These are phyloP conservation scores for Phyllotreta striolata DNA, from an alignment of 2,888 invertebrate species.

Conservation along the genomic window DNA sequence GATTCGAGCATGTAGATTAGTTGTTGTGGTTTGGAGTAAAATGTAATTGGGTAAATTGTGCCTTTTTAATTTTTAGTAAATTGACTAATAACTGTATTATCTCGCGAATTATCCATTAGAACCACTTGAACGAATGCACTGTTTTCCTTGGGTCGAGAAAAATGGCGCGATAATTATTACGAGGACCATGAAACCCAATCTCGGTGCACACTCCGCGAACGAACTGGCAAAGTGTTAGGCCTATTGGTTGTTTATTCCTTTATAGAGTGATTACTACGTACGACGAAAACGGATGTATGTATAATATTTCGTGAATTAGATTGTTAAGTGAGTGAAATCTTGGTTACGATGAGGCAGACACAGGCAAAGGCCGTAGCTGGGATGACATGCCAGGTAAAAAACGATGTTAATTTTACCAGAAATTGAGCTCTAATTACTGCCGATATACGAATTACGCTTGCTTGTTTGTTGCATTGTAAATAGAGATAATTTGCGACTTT, in stretches of 20 bases:
- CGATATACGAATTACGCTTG: too few relatives aligned
- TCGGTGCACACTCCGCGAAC: slow-evolving; percentile 23
- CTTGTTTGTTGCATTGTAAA: too few relatives aligned
- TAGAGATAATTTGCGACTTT: too few relatives aligned
- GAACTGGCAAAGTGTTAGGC: slow-evolving; percentile 23
- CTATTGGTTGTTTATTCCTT: slow-evolving; percentile 21
- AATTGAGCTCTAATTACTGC: neutral
- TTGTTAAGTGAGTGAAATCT: slow-evolving; percentile 33
- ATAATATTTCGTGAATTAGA: slow-evolving; percentile 39
- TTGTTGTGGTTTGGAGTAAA: slow-evolving; percentile 27
- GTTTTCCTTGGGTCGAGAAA: slow-evolving; percentile 36
- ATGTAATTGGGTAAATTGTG: neutral
- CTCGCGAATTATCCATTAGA: slow-evolving; percentile 3
- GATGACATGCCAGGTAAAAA: slow-evolving; percentile 48
- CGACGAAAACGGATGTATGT: slow-evolving; percentile 29
- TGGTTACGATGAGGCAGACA: slow-evolving; percentile 44
- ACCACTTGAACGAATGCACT: slow-evolving; percentile 8
- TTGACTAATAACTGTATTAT: slow-evolving; percentile 5
- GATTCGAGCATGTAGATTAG: too few relatives aligned
- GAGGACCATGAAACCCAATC: slow-evolving; percentile 46
- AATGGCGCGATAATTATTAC: slow-evolving; percentile 32
- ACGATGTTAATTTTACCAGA: neutral
- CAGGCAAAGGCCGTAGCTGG: slow-evolving; percentile 49
- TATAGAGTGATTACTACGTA: slow-evolving; percentile 14
- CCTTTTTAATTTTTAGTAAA: neutral